phyloP scores from a whole-genome alignment of 2,113 vertebrate species.

The Sardina pilchardus region DNA sequence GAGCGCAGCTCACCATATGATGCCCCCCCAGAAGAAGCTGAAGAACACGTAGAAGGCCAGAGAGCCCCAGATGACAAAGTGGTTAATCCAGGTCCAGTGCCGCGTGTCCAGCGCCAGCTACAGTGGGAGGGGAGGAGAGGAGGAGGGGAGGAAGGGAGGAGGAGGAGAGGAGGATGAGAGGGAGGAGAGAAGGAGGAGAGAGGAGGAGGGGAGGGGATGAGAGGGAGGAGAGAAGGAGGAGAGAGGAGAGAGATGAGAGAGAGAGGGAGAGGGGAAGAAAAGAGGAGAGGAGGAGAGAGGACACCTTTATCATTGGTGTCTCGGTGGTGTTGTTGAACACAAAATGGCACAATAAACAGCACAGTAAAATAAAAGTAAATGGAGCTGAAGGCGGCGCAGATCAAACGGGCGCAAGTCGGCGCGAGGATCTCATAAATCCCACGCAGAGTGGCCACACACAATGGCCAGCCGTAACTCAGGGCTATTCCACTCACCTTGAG shows the following conservation, averaged over 20 bases:
- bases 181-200: background rate
- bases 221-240: background rate
- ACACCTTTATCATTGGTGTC: background rate
- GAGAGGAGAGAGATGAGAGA: background rate
- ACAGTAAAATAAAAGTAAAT: background rate
- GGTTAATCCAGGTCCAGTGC: conserved; percentile 98
- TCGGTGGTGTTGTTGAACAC: background rate
- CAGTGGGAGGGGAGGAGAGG: background rate
- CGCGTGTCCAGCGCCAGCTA: conserved; percentile 94
- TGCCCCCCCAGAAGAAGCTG: conserved; percentile 98
- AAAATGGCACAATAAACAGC: background rate
- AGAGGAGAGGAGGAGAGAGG: background rate
- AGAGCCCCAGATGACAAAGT: conserved; percentile 98
- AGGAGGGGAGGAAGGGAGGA: background rate
- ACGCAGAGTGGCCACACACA: background rate
- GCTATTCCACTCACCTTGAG: conserved; percentile 80
- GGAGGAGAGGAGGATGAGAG: background rate
- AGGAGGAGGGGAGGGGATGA: background rate
- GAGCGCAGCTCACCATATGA: conserved; percentile 86
- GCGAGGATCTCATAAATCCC: background rate
- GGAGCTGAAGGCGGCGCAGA: background rate
- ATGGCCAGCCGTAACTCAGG: background rate
- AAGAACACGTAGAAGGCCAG: conserved; percentile 96
- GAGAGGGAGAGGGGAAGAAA: background rate
- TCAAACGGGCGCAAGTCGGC: background rate